phyloP scores from a whole-genome alignment of 2,113 vertebrate species.

The Chlorocebus sabaeus region DNA sequence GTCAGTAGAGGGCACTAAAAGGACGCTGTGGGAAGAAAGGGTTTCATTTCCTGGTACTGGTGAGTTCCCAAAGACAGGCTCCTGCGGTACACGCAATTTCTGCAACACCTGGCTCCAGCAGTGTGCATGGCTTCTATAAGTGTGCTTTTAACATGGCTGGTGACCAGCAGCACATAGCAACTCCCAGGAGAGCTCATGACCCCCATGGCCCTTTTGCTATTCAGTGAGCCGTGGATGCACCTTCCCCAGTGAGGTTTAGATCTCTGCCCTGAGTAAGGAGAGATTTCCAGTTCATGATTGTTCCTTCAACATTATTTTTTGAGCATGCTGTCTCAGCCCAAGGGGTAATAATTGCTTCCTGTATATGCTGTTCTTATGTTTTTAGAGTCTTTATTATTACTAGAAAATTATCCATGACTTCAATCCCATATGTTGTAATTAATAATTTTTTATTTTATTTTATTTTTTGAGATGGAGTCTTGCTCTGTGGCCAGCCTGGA shows the following conservation, averaged over 20 bases:
- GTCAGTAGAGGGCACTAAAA: background rate
- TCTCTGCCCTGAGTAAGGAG: background rate
- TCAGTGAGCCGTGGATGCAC: background rate
- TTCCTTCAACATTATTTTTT: no score
- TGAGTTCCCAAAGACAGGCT: background rate
- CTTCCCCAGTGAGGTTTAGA: background rate
- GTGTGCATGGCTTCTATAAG: background rate
- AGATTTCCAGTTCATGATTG: background rate
- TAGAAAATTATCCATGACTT: no score
- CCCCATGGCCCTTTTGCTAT: background rate
- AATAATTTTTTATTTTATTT: background rate
- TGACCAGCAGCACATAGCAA: no score
- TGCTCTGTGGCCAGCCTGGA: no score
- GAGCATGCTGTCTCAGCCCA: background rate
- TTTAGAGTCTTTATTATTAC: background rate
- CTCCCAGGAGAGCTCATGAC: background rate
- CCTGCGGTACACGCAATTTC: background rate
- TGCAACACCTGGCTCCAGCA: fast-evolving
- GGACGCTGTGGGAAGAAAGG: background rate
- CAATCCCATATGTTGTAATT: background rate
- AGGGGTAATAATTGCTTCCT: background rate
- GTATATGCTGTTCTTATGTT: background rate
- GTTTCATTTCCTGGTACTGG: background rate
- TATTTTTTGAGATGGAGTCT: no score
- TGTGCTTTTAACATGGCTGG: background rate